These are phyloP conservation scores for Drosophila triauraria DNA, from an alignment of 1,140 invertebrate species.

Conservation along the genomic window DNA sequence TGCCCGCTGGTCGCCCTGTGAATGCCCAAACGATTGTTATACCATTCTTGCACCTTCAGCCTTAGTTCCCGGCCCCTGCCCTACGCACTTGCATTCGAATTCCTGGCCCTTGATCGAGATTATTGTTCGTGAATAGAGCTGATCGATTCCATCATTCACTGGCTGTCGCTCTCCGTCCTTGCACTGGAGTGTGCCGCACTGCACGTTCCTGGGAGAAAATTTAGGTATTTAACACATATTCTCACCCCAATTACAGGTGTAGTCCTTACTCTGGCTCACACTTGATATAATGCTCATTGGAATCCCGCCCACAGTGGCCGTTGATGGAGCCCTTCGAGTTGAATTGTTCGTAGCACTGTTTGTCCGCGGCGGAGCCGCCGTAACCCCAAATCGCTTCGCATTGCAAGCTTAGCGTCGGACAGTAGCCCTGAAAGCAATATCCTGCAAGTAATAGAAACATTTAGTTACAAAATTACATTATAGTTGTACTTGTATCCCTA, in stretches of 20 bases:
- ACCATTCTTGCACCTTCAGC: not conserved
- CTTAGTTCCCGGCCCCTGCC: not conserved
- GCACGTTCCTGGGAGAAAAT: conserved; percentile 89
- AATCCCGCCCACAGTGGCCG: conserved; percentile 95
- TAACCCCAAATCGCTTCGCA: conserved; percentile 97
- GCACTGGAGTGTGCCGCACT: conserved; percentile 96
- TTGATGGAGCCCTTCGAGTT: conserved; percentile 97
- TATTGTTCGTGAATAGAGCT: conserved; percentile 93
- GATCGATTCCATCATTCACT: conserved; percentile 90
- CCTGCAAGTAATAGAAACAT: conserved; percentile 84
- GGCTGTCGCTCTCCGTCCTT: conserved; percentile 93
- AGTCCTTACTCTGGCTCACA: conserved; percentile 93
- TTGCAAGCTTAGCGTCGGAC: conserved; percentile 94
- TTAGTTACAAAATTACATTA: too few relatives aligned
- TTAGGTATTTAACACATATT: conserved; percentile 51
- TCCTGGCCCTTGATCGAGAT: conserved; percentile 94
- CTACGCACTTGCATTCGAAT: conserved; percentile 95
- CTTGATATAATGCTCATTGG: conserved; percentile 92
- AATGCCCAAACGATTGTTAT: conserved; percentile 27
- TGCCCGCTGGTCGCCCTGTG: conserved; percentile 90
- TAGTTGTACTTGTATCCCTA: conserved; percentile 10
- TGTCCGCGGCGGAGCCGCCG: conserved; percentile 91
- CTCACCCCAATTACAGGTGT: not conserved
- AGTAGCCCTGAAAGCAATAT: conserved; percentile 96
- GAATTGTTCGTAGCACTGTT: conserved; percentile 96